phyloP scores from a whole-genome alignment of 2,797 vertebrate species.

The Serranus cabrilla region DNA sequence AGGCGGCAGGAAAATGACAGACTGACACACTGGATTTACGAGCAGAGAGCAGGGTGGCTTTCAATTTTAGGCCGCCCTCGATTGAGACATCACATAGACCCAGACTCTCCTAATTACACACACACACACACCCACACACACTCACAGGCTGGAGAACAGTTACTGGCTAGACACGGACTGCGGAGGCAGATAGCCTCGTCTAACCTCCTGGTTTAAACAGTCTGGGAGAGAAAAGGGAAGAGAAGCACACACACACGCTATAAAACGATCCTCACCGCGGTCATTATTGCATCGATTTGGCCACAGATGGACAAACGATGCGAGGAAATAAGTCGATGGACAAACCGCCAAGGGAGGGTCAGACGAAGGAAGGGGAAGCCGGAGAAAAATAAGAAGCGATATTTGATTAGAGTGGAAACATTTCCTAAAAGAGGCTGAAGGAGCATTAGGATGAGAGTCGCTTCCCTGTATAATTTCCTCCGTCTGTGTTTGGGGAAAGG shows the following conservation, averaged over 20 bases:
- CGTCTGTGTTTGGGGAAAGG: slow-evolving; percentile 63
- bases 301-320: slow-evolving; percentile 56
- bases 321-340: slow-evolving; percentile 63
- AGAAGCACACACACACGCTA: slow-evolving; percentile 35
- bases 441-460: slow-evolving; percentile 16
- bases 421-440: slow-evolving; percentile 35
- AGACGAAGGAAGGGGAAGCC: slow-evolving; percentile 2
- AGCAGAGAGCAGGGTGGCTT: slow-evolving; percentile 61
- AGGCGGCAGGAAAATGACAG: slow-evolving; percentile 68
- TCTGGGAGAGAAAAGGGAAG: slow-evolving; percentile 41
- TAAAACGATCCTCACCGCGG: slow-evolving; percentile 12
- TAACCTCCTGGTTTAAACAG: slow-evolving; percentile 72
- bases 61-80: slow-evolving; percentile 65
- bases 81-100: slow-evolving; percentile 74
- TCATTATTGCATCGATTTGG: slow-evolving; percentile 70
- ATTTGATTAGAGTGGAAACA: slow-evolving; percentile 66
- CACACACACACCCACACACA: slow-evolving; percentile 39
- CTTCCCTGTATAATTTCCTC: slow-evolving; percentile 53
- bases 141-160: slow-evolving; percentile 43
- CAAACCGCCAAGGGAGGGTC: slow-evolving; percentile 30
- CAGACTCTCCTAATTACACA: slow-evolving; percentile 72
- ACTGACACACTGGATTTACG: slow-evolving; percentile 64
- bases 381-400: slow-evolving; percentile 28
- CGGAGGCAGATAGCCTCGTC: slow-evolving; percentile 63
- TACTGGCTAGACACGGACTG: slow-evolving; percentile 62